Evolutionary conservation across 2,888 invertebrate genomes (phyloP).

Genomic region (Tetragonula carbonaria): DNA sequence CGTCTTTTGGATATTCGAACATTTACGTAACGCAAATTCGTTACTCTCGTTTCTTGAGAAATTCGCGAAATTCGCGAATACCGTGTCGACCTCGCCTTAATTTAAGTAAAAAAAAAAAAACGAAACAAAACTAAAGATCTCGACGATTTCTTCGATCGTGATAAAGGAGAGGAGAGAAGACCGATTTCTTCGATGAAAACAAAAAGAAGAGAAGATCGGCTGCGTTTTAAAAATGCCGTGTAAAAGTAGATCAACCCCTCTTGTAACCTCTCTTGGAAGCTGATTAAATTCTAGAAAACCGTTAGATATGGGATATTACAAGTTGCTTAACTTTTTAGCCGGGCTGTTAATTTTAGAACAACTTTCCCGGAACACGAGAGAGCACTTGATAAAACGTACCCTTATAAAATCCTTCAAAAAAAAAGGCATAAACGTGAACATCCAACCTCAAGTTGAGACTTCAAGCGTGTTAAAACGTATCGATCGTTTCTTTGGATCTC

Average conservation of each 20-base stretch:
- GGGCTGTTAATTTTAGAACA: not conserved
- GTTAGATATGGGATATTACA: not conserved
- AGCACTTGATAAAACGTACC: not conserved
- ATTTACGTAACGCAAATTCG: not conserved
- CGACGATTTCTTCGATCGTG: not conserved
- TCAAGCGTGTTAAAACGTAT: too few species aligned
- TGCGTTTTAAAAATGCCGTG: not conserved
- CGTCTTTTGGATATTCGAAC: not conserved
- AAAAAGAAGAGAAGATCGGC: not conserved
- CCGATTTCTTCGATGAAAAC: too few species aligned
- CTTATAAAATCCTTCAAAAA: not conserved
- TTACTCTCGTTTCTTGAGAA: not conserved
- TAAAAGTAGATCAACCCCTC: not conserved
- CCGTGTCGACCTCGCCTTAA: not conserved
- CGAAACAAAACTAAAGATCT: not conserved
- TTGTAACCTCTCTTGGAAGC: not conserved
- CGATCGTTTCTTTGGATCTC: too few species aligned
- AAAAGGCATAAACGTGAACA: not conserved
- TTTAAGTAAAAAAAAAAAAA: too few species aligned
- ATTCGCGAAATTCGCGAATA: not conserved
- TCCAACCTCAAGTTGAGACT: too few species aligned
- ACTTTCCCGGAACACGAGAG: not conserved
- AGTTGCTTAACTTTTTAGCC: not conserved
- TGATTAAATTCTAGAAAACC: not conserved
- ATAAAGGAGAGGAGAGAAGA: not conserved